phyloP scores from a whole-genome alignment of 2,113 vertebrate species.

The Cyanoramphus novaezelandiae region DNA sequence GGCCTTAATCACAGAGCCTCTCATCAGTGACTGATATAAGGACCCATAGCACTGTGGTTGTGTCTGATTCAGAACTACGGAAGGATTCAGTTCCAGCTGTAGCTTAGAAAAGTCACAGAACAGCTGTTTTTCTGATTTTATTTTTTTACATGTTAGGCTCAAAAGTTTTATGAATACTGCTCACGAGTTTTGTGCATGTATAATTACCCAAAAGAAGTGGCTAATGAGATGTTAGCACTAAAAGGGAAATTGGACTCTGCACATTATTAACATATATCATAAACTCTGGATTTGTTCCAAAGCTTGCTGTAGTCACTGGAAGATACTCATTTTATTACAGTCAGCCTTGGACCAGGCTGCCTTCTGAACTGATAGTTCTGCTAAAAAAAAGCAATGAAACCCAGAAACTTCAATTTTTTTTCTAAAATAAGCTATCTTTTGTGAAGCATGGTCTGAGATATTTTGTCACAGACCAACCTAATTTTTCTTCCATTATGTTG shows the following conservation, averaged over 20 bases:
- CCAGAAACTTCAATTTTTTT: not conserved
- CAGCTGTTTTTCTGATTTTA: not conserved
- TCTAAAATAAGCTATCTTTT: not conserved
- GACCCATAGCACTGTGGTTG: not conserved
- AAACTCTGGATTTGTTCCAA: not conserved
- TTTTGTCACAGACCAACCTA: not conserved
- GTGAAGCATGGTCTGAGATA: not conserved
- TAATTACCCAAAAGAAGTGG: not conserved
- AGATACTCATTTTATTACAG: not conserved
- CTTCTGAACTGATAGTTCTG: not conserved
- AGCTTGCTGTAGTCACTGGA: not conserved
- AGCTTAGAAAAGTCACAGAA: not conserved
- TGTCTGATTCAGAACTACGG: not conserved
- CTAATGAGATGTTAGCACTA: not conserved
- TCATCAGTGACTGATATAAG: not conserved
- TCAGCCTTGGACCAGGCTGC: not conserved
- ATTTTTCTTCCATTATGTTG: not conserved
- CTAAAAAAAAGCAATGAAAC: not conserved
- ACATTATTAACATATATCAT: not conserved
- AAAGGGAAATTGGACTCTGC: not conserved
- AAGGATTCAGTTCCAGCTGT: not conserved
- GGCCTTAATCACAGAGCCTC: not conserved
- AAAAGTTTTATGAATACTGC: not conserved
- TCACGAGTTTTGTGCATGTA: accelerated
- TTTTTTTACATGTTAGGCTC: not conserved